Evolutionary conservation across 2,797 vertebrate species (phyloP).

Genomic region (Pyrocephalus nanus): DNA sequence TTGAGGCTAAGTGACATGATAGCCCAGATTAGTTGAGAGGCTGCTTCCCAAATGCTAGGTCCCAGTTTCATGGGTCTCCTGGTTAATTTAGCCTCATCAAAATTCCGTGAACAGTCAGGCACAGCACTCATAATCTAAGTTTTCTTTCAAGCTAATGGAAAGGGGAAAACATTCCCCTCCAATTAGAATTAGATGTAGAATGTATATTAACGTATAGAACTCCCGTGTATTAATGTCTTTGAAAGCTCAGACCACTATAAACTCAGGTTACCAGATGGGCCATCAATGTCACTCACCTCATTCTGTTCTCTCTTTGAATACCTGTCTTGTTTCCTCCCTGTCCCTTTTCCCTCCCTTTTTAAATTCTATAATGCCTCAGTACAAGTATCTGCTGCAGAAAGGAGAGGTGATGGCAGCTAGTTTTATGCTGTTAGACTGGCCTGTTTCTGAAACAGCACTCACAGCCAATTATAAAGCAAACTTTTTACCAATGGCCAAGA

Average conservation of each 20-base stretch:
- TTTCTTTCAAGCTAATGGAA: background rate
- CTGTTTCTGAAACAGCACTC: background rate
- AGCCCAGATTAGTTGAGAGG: background rate
- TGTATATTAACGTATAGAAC: background rate
- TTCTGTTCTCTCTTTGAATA: background rate
- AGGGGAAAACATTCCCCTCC: background rate
- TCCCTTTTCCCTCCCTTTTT: rapidly evolving
- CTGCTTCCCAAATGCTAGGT: background rate
- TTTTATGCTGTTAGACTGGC: background rate
- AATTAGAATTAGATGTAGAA: background rate
- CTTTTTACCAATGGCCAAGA: background rate
- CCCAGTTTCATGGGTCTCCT: background rate
- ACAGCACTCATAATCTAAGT: background rate
- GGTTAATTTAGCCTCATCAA: background rate
- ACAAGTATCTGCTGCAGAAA: background rate
- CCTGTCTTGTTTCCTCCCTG: background rate
- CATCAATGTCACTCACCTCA: background rate
- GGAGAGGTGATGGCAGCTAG: background rate
- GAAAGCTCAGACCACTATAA: background rate
- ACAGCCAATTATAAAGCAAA: background rate
- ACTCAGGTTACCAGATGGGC: background rate
- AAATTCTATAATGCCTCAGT: background rate
- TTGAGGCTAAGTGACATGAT: background rate
- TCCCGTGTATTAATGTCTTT: background rate
- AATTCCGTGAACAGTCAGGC: background rate